phyloP scores from a whole-genome alignment of 2,113 vertebrate genomes.

The Theristicus caerulescens region DNA sequence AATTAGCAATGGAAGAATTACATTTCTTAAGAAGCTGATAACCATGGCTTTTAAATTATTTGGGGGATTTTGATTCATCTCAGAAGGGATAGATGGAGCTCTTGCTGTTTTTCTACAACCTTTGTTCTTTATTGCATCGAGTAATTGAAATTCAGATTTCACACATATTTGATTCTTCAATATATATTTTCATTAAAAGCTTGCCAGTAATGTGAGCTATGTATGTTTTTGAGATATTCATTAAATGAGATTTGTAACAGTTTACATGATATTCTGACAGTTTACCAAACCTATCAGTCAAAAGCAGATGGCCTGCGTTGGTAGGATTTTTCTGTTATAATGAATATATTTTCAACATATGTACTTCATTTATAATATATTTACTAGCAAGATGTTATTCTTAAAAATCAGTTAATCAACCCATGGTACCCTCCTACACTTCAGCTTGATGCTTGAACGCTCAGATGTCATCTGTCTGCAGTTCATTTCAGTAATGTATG shows the following conservation, averaged over 20 bases:
- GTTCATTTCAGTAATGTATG: background rate
- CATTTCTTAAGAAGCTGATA: background rate
- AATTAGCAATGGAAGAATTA: background rate
- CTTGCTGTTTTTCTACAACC: background rate
- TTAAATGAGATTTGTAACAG: conserved; percentile 57
- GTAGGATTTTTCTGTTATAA: conserved; percentile 32
- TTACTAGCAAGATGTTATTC: background rate
- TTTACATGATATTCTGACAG: conserved; percentile 60
- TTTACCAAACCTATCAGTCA: conserved; percentile 59
- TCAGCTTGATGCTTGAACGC: background rate
- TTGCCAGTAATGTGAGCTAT: conserved; percentile 42
- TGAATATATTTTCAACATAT: conserved; percentile 18
- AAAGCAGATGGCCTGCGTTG: conserved; percentile 52
- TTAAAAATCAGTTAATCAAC: conserved; percentile 14
- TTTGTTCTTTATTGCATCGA: conserved; percentile 15
- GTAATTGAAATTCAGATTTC: conserved; percentile 27
- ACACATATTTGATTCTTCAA: conserved; percentile 19
- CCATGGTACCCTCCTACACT: background rate
- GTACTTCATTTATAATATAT: conserved; percentile 13
- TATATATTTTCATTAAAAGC: conserved; percentile 53
- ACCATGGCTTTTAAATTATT: background rate
- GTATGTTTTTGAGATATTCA: conserved; percentile 15
- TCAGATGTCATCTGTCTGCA: background rate
- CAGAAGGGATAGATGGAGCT: conserved; percentile 29
- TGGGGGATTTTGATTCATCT: background rate